These are phyloP conservation scores for Nesometra sesokonis DNA, from an alignment of 35 echinoderm and acorn worm species.

Conservation along the genomic window DNA sequence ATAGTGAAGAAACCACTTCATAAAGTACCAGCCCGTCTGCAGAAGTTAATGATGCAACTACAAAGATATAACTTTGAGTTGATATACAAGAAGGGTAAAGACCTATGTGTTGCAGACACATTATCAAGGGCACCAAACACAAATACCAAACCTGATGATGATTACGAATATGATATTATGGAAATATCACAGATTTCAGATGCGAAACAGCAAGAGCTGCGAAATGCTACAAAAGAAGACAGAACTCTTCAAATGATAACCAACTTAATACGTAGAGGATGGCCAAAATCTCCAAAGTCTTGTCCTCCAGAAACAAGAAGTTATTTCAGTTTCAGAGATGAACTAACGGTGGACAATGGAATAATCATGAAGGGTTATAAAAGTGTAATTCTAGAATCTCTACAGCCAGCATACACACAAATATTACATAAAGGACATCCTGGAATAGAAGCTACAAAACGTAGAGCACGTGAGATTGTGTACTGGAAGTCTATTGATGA, in stretches of 20 bases:
- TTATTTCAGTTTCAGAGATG: no score
- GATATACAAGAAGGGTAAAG: conserved; percentile 10
- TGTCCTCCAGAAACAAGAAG: no score
- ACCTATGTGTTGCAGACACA: not conserved
- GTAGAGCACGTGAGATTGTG: conserved; percentile 21
- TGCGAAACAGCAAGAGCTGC: no score
- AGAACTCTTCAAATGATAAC: no score
- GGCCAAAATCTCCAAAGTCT: no score
- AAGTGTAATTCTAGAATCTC: conserved; percentile 16
- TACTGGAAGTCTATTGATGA: conserved; percentile 33
- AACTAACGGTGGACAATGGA: not conserved
- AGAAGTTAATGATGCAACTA: not conserved
- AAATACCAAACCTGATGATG: no score
- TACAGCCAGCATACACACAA: conserved; percentile 16
- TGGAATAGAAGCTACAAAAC: conserved; percentile 27
- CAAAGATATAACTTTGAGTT: not conserved
- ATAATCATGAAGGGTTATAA: not conserved
- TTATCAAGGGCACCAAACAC: no score
- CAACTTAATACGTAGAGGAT: no score
- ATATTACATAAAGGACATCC: conserved; percentile 36
- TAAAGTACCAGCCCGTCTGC: not conserved
- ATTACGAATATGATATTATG: no score
- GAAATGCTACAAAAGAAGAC: no score
- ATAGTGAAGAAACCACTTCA: not conserved
- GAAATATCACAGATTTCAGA: no score